Conservation (phyloP, 2,113 vertebrate genomes). For the Lates calcarifer region DNA sequence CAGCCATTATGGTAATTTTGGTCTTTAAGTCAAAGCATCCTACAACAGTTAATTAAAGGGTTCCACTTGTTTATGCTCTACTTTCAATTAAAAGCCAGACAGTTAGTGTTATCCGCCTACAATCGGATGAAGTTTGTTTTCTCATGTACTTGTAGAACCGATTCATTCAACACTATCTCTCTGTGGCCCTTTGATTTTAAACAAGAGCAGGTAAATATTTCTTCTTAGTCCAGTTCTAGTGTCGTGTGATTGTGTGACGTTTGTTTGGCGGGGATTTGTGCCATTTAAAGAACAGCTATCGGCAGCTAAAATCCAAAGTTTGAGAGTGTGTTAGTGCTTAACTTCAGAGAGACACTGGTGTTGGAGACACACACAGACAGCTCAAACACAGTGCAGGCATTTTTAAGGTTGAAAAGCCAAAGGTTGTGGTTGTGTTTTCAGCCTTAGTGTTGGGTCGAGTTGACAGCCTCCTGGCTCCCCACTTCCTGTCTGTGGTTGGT, state of each 20-base stretch:
- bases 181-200: background rate
- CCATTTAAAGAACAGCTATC: background rate
- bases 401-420: conserved; percentile 50
- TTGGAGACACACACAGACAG: background rate
- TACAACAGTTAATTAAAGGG: background rate
- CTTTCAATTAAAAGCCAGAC: background rate
- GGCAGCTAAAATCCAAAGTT: background rate
- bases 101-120: background rate
- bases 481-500: conserved; percentile 73
- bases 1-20: background rate
- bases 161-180: background rate
- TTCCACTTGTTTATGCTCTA: background rate
- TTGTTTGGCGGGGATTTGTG: background rate
- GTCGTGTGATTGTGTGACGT: background rate
- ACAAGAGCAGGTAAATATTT: background rate
- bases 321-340: background rate
- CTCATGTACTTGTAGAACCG: background rate
- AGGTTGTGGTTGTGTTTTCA: conserved; percentile 53
- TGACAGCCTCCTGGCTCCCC: conserved; percentile 67
- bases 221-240: background rate
- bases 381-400: background rate
- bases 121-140: conserved; percentile 5
- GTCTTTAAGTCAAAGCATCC: background rate
- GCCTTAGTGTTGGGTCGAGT: conserved; percentile 44
- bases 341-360: background rate